Evolutionary conservation across 2,888 invertebrate species (phyloP).

Genomic region (Tyria jacobaeae): DNA sequence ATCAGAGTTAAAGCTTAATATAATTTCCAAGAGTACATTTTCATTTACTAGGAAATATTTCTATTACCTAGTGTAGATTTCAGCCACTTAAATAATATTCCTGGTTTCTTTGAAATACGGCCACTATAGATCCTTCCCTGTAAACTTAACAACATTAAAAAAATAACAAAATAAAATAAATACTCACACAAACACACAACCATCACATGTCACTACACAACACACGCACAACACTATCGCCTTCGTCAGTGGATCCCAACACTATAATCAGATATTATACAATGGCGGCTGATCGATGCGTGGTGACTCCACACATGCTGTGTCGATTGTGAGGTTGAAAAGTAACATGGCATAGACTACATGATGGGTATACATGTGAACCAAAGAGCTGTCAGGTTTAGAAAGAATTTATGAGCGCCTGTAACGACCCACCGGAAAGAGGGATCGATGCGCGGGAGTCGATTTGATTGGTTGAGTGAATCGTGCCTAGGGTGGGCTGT

Average conservation of each 20-base stretch:
- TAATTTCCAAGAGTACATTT: too few species aligned
- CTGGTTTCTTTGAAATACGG: not conserved
- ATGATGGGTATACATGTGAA: constrained; percentile 74
- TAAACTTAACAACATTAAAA: not conserved
- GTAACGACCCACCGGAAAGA: constrained; percentile 75
- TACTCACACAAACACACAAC: constrained; percentile 59
- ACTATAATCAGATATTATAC: constrained; percentile 58
- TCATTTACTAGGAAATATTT: too few species aligned
- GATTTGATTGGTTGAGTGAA: constrained; percentile 48
- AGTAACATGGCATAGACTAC: constrained; percentile 61
- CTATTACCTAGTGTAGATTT: too few species aligned
- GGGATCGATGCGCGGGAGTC: constrained; percentile 53
- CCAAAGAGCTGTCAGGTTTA: constrained; percentile 76
- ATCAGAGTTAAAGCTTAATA: too few species aligned
- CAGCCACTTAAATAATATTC: too few species aligned
- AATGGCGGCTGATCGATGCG: constrained; percentile 66
- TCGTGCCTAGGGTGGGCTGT: constrained; percentile 40
- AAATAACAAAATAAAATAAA: constrained; percentile 18
- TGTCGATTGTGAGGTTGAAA: constrained; percentile 61
- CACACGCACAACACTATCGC: constrained; percentile 52
- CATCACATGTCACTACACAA: constrained; percentile 51
- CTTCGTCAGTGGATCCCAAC: constrained; percentile 41
- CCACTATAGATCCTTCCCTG: not conserved
- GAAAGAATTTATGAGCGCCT: constrained; percentile 84
- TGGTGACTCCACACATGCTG: constrained; percentile 60